phyloP scores from a whole-genome alignment of 1,140 invertebrate genomes.

The Drosophila mauritiana region DNA sequence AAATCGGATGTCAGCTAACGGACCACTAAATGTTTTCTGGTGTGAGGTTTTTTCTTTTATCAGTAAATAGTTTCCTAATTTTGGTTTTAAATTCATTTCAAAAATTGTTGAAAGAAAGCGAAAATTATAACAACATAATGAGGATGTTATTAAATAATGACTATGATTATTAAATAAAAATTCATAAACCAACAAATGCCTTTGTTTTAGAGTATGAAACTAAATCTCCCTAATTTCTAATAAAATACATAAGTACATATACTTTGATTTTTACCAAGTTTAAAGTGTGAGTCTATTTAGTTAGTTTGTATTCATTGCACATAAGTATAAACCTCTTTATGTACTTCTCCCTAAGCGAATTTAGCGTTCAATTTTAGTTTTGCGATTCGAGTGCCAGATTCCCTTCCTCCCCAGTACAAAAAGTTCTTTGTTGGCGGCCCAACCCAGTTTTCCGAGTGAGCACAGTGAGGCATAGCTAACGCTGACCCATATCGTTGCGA shows the following conservation, averaged over 20 bases:
- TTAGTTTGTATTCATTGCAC: slow-evolving; percentile 7
- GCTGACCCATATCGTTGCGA: slow-evolving; percentile 79
- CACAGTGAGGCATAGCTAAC: slow-evolving; percentile 49
- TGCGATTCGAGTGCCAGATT: slow-evolving; percentile 9
- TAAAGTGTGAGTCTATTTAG: neutral
- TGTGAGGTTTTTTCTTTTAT: neutral
- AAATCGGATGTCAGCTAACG: neutral
- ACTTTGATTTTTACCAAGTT: no score
- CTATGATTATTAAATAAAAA: no score
- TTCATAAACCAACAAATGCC: no score
- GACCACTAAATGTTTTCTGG: no score
- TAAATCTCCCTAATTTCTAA: no score
- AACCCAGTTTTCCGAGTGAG: slow-evolving; percentile 61
- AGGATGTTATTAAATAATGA: no score
- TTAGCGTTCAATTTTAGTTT: slow-evolving; percentile 22
- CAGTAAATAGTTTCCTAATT: neutral
- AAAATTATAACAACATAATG: no score
- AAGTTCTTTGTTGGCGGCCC: slow-evolving; percentile 40
- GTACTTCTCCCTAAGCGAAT: slow-evolving; percentile 21
- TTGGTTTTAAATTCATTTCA: no score
- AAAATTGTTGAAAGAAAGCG: neutral
- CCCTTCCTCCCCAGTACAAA: neutral
- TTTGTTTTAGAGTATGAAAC: no score
- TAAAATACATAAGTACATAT: no score
- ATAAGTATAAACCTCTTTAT: slow-evolving; percentile 3